Conservation (phyloP, 2,888 invertebrate genomes). For the Mechanitis messenoides region DNA sequence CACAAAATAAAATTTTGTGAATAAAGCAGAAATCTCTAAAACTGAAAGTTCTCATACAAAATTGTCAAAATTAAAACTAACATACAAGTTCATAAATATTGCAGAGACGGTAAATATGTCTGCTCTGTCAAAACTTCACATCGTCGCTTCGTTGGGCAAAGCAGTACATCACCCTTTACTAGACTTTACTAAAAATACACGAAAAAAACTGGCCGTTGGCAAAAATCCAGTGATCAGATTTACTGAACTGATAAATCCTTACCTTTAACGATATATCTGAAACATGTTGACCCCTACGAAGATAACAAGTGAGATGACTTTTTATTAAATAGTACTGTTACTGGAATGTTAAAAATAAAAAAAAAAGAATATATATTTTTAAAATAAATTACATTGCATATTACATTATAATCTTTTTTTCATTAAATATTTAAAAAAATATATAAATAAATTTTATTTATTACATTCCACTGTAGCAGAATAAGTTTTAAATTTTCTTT, state of each 20-base stretch:
- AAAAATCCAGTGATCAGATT: slow-evolving; percentile 5
- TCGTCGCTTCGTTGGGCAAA: slow-evolving; percentile 6
- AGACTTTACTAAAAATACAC: background rate
- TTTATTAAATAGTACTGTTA: background rate
- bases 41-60: background rate
- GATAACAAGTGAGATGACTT: background rate
- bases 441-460: no score
- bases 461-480: background rate
- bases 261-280: background rate
- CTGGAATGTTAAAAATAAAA: background rate
- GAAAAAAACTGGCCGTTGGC: slow-evolving; percentile 7
- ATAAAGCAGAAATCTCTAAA: no score
- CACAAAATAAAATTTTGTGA: no score
- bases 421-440: no score
- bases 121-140: slow-evolving; percentile 8
- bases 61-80: slow-evolving; percentile 2
- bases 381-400: no score
- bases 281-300: background rate
- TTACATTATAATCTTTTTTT: no score
- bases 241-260: slow-evolving; percentile 3
- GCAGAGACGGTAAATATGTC: slow-evolving; percentile 6
- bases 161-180: slow-evolving; percentile 8
- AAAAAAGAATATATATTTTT: no score
- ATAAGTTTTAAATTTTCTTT: background rate
- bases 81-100: background rate